These are phyloP conservation scores for Tribolium castaneum DNA, from an alignment of 1,140 invertebrate species.

Conservation along the genomic window DNA sequence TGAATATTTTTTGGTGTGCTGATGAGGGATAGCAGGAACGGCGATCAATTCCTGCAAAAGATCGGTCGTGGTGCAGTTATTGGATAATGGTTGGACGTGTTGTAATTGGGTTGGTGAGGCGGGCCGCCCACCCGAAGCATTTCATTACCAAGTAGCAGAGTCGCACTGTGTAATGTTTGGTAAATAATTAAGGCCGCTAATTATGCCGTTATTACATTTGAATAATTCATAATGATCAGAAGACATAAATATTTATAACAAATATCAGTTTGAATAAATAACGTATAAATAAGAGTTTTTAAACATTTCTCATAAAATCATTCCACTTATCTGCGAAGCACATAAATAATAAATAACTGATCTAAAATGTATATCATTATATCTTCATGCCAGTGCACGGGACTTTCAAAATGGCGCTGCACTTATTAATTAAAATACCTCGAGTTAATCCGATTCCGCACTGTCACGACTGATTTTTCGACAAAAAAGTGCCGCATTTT, in stretches of 20 bases:
- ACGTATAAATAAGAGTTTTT: conserved; percentile 32
- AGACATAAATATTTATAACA: conserved; percentile 29
- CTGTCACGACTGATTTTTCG: neutral
- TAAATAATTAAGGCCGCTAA: conserved; percentile 30
- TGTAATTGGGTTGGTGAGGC: conserved; percentile 26
- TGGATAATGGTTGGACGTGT: neutral
- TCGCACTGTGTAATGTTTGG: conserved; percentile 26
- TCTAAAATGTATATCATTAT: conserved; percentile 28
- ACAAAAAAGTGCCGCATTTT: neutral
- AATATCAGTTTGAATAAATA: conserved; percentile 30
- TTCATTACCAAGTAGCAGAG: conserved; percentile 20
- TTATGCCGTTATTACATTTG: conserved; percentile 34
- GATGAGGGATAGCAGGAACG: conserved; percentile 2
- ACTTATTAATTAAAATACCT: conserved; percentile 9
- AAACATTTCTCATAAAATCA: conserved; percentile 31
- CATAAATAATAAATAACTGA: conserved; percentile 29
- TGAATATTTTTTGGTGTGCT: neutral
- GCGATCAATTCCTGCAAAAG: neutral
- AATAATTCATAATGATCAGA: conserved; percentile 26
- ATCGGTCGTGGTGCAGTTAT: conserved; percentile 17
- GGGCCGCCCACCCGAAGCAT: conserved; percentile 2
- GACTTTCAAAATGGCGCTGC: conserved; percentile 26
- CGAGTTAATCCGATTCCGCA: neutral
- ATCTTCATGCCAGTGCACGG: conserved; percentile 3
- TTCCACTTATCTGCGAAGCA: conserved; percentile 29